Conservation (phyloP, 2,113 vertebrate species). For the Oostethus manadensis region DNA sequence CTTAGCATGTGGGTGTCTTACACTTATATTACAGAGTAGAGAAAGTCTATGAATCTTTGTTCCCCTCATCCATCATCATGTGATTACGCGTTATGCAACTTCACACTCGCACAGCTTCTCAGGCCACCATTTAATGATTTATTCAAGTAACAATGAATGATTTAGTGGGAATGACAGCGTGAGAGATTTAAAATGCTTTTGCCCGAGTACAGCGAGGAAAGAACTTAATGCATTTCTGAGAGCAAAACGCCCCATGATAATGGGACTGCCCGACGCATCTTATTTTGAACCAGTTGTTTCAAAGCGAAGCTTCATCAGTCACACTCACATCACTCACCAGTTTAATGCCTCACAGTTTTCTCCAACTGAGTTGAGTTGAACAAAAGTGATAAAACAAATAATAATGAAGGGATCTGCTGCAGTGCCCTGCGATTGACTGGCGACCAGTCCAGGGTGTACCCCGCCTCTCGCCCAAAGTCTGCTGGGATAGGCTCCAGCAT, state of each 20-base stretch:
- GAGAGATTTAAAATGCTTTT: slow-evolving; percentile 42
- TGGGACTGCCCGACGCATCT: background rate
- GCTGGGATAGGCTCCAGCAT: too few species aligned
- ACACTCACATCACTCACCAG: background rate
- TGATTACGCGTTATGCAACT: slow-evolving; percentile 42
- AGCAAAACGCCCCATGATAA: slow-evolving; percentile 8
- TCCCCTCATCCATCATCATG: slow-evolving; percentile 3
- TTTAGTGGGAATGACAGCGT: slow-evolving; percentile 47
- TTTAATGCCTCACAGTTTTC: background rate
- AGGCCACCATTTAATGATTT: slow-evolving; percentile 48
- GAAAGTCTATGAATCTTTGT: background rate
- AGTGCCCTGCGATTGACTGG: too few species aligned
- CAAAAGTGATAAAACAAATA: background rate
- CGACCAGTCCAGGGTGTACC: too few species aligned
- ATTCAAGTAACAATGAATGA: slow-evolving; percentile 64
- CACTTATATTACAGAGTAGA: background rate
- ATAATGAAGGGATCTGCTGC: background rate
- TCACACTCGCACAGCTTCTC: slow-evolving; percentile 32
- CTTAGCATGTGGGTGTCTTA: background rate
- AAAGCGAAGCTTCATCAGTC: background rate
- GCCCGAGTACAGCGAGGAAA: slow-evolving; percentile 5
- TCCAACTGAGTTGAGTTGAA: background rate
- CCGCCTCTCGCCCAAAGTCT: too few species aligned
- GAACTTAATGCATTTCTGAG: slow-evolving; percentile 23
- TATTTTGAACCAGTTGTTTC: slow-evolving; percentile 12